Percentiles rank a stretch among this genome's conserved stretches.
These are phyloP conservation scores for Chloebia gouldiae DNA, from an alignment of 2,113 vertebrate genomes.

Conservation along the genomic window DNA sequence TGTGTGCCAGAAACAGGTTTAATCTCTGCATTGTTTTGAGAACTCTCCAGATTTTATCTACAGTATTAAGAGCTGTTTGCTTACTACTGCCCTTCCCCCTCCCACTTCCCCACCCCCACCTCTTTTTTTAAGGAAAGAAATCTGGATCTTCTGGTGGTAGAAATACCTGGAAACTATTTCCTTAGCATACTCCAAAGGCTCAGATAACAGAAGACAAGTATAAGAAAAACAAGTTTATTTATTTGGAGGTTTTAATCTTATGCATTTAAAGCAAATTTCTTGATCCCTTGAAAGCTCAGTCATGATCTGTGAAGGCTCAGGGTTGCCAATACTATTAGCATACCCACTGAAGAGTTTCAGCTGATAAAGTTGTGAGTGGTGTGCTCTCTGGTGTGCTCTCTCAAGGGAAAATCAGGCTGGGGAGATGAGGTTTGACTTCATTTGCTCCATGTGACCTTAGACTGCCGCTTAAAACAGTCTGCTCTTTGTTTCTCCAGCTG, in stretches of 20 bases:
- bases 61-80: background rate
- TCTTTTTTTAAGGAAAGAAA: background rate
- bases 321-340: background rate
- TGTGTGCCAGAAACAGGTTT: background rate
- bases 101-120: fast-evolving
- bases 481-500: constrained; percentile 58
- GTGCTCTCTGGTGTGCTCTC: background rate
- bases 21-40: background rate
- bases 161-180: background rate
- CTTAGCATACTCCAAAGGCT: background rate
- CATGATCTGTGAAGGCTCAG: background rate
- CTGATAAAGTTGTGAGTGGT: constrained; percentile 22
- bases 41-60: background rate
- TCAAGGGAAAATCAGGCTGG: background rate
- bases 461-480: constrained; percentile 36
- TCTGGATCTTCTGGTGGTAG: background rate
- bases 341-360: background rate
- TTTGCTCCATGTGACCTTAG: constrained; percentile 55
- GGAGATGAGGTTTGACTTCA: constrained; percentile 51
- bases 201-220: background rate
- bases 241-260: background rate
- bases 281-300: background rate
- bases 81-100: background rate
- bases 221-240: background rate
- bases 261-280: background rate